These are phyloP conservation scores for Chrysomela aeneicollis DNA, from an alignment of 2,888 invertebrate genomes.

Conservation along the genomic window DNA sequence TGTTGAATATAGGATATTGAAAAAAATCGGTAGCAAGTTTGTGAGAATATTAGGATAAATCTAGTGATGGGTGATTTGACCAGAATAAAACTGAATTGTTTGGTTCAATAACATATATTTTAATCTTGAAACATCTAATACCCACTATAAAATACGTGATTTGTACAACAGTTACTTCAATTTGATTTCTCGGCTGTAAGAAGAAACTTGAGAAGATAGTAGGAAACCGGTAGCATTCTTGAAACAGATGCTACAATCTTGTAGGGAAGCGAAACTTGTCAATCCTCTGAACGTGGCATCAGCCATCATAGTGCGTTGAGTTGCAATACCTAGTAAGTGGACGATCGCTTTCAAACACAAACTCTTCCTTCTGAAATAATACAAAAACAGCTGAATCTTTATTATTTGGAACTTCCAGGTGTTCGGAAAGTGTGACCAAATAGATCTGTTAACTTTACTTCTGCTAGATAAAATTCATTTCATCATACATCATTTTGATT, in stretches of 20 bases:
- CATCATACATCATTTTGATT: too few species aligned
- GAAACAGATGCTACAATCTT: background rate
- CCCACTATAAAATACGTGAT: background rate
- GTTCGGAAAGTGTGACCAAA: too few species aligned
- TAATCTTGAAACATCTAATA: background rate
- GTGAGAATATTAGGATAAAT: too few species aligned
- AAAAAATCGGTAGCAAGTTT: too few species aligned
- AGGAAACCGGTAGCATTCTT: background rate
- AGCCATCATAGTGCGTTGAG: background rate
- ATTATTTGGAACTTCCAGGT: too few species aligned
- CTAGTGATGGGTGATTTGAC: too few species aligned
- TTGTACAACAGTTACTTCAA: background rate
- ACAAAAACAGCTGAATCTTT: too few species aligned
- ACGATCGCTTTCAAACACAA: background rate
- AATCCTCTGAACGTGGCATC: background rate
- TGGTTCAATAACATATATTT: background rate
- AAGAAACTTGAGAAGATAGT: background rate
- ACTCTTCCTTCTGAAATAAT: background rate
- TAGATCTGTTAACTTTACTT: too few species aligned
- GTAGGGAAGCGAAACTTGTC: background rate
- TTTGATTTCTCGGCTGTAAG: background rate
- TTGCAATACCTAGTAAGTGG: background rate
- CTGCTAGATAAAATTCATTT: too few species aligned
- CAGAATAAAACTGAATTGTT: background rate
- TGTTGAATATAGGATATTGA: too few species aligned